A percentile compares a stretch with the other conserved stretches of the same genome.
These are phyloP conservation scores for Phalanger gymnotis DNA, from an alignment of 2,797 vertebrate species.

Conservation along the genomic window DNA sequence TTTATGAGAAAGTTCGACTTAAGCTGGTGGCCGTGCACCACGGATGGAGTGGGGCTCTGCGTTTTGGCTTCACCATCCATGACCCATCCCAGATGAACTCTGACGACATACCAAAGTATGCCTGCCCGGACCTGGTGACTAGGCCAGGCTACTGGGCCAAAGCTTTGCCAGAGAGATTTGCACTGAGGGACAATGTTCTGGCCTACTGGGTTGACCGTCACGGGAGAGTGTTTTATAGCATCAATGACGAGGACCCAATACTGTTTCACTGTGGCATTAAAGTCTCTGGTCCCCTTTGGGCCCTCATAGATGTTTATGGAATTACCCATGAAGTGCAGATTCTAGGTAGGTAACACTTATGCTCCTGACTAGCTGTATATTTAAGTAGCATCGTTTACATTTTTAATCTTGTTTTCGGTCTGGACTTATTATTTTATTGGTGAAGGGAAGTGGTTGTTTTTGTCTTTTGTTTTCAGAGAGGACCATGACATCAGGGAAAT, in stretches of 20 bases:
- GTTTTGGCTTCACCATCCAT: conserved; percentile 97
- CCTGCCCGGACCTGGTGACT: conserved; percentile 97
- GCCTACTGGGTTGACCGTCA: conserved; percentile 98
- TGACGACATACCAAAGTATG: conserved; percentile 97
- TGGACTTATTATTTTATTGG: neutral
- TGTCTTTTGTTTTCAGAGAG: no score
- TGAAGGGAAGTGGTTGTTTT: no score
- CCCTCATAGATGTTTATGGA: conserved; percentile 98
- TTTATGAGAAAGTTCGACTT: conserved; percentile 97
- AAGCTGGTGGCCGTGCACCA: conserved; percentile 94
- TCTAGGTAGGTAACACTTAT: conserved; percentile 88
- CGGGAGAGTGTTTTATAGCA: conserved; percentile 97
- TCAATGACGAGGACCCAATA: conserved; percentile 96
- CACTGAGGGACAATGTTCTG: conserved; percentile 93
- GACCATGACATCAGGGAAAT: no score
- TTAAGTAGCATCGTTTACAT: neutral
- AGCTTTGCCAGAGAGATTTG: conserved; percentile 96
- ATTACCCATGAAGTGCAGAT: conserved; percentile 98
- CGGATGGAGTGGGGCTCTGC: conserved; percentile 97
- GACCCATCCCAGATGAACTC: conserved; percentile 94
- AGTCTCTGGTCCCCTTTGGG: conserved; percentile 96
- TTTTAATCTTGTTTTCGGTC: neutral
- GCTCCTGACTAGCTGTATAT: neutral
- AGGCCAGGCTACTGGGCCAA: conserved; percentile 98
- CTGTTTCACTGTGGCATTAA: conserved; percentile 98